Evolutionary conservation across 2,797 vertebrate species (phyloP), one percentile per base, ranked within the genome.

Genomic region (Etheostoma nigrum): DNA sequence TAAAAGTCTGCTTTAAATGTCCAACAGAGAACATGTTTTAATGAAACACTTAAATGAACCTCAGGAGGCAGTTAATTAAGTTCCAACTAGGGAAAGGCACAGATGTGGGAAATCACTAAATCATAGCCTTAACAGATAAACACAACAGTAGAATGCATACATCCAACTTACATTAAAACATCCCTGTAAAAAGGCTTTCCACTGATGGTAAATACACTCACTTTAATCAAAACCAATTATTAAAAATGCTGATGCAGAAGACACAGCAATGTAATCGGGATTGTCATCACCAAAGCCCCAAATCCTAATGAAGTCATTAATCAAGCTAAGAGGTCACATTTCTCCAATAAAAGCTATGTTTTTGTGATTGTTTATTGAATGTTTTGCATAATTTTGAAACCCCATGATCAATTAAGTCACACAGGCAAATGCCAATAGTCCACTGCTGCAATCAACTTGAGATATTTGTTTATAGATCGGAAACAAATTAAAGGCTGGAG

Each of bases 401-500:
- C 83, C 59, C 76, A 44, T 58, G 77, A 86, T 93, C 79, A 84
- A 80, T 86, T 71, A 70, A 76, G 77, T 89, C 76, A 74, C 73
- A 61, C 36, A 69, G 57, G 64, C 16, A 87, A 76, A 77, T 90
- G 83, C 72, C 85, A 88, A 87, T 93, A 92, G 79, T 83, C 77
- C 77, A 83, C 63, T 85, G 72, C 76, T 62, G 74, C 72, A 81
- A 81, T 91, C 82, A 90, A 69, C 83, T 79, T 57, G 74, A 83
- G 79, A 85, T 78, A 88, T 90, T 88, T 90, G 80, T 86, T 71
- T 72, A 88, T 81, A 52, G 76, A 90, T 83, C 74, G 45, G 51
- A 81, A 76, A 68, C 82, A 90, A 92, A 94, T 92, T 91, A 91
- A 89, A 89, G 72, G 65, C 79, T 86, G 70, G 57, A 57, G 58